Evolutionary conservation across 2,888 invertebrate genomes (phyloP).

Genomic region (Drosophila yooni): DNA sequence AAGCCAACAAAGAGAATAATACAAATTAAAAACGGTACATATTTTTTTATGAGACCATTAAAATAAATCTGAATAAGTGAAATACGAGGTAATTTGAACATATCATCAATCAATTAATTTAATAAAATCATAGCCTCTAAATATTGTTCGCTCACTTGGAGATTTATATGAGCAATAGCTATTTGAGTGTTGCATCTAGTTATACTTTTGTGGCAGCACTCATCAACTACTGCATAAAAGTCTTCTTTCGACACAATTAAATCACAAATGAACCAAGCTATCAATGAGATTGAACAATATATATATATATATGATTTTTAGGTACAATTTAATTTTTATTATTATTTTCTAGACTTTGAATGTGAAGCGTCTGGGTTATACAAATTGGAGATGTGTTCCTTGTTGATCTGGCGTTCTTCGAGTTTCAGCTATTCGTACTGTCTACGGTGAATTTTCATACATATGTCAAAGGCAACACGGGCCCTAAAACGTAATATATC

Average conservation of each 20-base stretch:
- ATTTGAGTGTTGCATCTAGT: neutral
- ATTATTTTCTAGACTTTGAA: conserved; percentile 17
- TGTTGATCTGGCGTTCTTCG: conserved; percentile 26
- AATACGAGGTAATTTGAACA: neutral
- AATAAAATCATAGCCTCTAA: neutral
- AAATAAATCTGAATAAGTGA: neutral
- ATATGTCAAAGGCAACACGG: conserved; percentile 17
- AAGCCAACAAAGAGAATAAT: neutral
- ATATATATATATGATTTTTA: neutral
- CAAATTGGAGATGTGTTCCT: conserved; percentile 26
- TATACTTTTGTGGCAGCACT: too few species aligned
- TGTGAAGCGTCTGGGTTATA: conserved; percentile 31
- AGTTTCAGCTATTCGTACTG: conserved; percentile 32
- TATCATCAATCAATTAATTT: neutral
- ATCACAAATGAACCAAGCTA: neutral
- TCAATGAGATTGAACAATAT: neutral
- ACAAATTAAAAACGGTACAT: neutral
- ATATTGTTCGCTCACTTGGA: neutral
- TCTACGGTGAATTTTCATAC: conserved; percentile 58
- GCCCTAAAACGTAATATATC: conserved; percentile 53
- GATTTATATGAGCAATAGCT: neutral
- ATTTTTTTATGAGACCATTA: neutral
- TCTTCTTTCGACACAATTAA: neutral
- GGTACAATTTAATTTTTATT: conserved; percentile 22
- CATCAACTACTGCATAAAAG: neutral